Base-by-base conservation (phyloP, 2,888 invertebrate genomes). In the Agonum fuliginosum region DNA sequence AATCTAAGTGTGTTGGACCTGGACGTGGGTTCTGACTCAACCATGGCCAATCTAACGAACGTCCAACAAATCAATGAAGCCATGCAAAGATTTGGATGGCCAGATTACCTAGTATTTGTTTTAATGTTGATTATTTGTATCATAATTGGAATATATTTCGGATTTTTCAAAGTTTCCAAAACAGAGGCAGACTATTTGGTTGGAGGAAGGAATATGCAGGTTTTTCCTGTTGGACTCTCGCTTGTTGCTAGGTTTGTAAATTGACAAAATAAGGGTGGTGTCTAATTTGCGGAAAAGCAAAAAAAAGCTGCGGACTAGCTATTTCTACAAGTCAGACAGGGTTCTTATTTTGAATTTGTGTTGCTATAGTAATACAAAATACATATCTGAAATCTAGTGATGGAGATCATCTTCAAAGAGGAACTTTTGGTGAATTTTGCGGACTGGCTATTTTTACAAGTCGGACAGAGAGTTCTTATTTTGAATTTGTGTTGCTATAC, bases 171-270 rank as follows among this genome's bases (percentile, higher is more conserved):
- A 84, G 91, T 91, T 79, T 89, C 91, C 71, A 87, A 87, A 0
- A 89, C 88, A 3, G 89, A 92, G 0, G 90, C 91, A 84, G 93
- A 93, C 83, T 95, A 96, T 84, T 89, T 96, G 69, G 91, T 96
- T 75, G 96, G 95, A 19, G 94, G 94, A 74, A 89, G 95, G 81
- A 92, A 92, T 82, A 95, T 96, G 95, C 91, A 92, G 83, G 91
- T 93, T 14, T 89, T 96, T 84, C 96, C 96, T 1, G 93, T 96
- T 72, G 91, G 95, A 27, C 90, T 96, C 90, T 96, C 96, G 0
- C 89, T 97, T 30, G 92, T 96, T 78, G 96, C 96, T 71, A 95
- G 93, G 94, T 93, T 84, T 85, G 84, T 80, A 72, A 75, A 65
- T 79, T 54, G 5, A 19, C 22, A 19, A 43, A n/a, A 37, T 20